Evolutionary conservation across 1,140 invertebrate genomes (phyloP), one percentile per base, ranked within the genome.

Genomic region (Pseudomyrmex sp.): DNA sequence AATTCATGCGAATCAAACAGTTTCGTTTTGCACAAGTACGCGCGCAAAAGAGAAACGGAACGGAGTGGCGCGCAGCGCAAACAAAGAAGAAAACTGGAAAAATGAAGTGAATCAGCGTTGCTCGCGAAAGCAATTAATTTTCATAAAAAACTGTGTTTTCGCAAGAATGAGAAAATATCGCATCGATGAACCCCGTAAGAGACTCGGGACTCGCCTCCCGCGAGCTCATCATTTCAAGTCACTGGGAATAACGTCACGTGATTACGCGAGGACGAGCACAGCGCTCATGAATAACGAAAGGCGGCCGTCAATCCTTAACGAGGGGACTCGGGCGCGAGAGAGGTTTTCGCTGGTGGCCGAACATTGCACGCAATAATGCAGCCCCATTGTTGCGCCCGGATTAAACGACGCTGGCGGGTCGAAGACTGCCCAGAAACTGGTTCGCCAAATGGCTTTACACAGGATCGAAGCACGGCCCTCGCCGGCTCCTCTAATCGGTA

Each of bases 361-460:
- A 80, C 66, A 72, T 80, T 54, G 76, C n/a, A 48, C 65, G 76
- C 76, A 80, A 80, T 72, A 80, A 80, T 80, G 54, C 76, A 70
- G 44, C 44, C 46, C 54, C 82, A 66, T 77, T 83, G 82, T 83
- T 66, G 54, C 23, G 66, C 54, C 54, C 20, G 76, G 54, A 80
- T 80, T 80, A 72, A 44, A 80, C 56, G 56, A 35, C 48, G 23
- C 44, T 56, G 9, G 20, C 66, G 44, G 23, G 26, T 26, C 48
- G 20, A n/a, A 54, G 52, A 35, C 44, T 10, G 54, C 1, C 44
- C 15, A 48, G n/a, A n/a, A 70, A 54, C 76, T 20, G 65, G 35
- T 70, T 50, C 54, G 66, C 23, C 65, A 48, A 79, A 70, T 79
- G 76, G 76, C 76, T 72, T 70, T 80, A 48, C 54, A 70, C 54